Conservation (phyloP, 2,113 vertebrate genomes). For the Spermophilus dauricus region DNA sequence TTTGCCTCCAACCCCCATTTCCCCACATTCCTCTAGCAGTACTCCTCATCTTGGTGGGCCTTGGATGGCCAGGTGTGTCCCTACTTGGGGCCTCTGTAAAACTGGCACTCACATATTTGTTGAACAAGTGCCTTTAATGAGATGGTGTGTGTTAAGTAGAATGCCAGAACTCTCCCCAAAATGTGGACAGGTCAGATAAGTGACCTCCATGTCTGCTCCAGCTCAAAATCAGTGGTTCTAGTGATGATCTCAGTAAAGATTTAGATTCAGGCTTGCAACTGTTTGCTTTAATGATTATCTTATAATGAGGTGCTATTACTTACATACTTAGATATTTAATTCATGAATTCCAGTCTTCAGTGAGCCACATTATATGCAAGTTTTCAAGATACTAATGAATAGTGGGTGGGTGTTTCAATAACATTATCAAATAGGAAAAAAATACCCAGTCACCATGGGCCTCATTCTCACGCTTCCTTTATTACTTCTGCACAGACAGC, state of each 20-base stretch:
- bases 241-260: not conserved
- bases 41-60: not conserved
- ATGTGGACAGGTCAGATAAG: not conserved
- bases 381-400: not conserved
- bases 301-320: not conserved
- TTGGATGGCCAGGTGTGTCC: not conserved
- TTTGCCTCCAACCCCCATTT: not conserved
- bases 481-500: not conserved
- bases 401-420: conserved; percentile 49
- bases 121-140: not conserved
- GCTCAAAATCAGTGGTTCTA: not conserved
- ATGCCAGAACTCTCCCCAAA: not conserved
- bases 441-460: not conserved
- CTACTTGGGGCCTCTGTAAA: too few relatives aligned
- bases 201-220: not conserved
- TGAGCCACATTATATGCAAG: not conserved
- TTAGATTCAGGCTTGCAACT: not conserved
- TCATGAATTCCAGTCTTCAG: conserved; percentile 56
- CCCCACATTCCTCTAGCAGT: accelerated
- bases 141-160: not conserved
- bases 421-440: not conserved
- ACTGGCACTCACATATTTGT: not conserved
- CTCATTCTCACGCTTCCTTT: not conserved
- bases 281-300: not conserved
- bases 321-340: conserved; percentile 1